Evolutionary conservation across 2,113 vertebrate species (phyloP).

Genomic region (Vireo altiloquus): DNA sequence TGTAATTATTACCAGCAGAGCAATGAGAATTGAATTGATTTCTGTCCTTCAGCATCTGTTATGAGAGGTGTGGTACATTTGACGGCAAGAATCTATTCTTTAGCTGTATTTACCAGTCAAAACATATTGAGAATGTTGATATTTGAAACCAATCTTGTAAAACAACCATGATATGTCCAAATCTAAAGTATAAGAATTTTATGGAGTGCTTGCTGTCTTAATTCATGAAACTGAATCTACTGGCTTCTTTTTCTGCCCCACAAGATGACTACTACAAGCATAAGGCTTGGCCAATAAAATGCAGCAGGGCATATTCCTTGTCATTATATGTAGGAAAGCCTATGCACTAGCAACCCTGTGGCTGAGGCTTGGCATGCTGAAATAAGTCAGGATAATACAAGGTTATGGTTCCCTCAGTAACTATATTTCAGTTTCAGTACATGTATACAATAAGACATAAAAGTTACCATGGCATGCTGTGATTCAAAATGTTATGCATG

Average conservation of each 20-base stretch:
- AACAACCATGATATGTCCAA: neutral
- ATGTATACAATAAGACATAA: neutral
- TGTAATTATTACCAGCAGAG: neutral
- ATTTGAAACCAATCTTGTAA: neutral
- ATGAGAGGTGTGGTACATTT: neutral
- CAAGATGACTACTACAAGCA: neutral
- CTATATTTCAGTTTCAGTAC: neutral
- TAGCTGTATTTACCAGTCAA: neutral
- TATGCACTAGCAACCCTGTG: neutral
- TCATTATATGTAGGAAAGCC: neutral
- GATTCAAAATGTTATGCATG: neutral
- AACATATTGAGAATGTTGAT: neutral
- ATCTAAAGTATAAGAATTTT: neutral
- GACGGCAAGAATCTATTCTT: neutral
- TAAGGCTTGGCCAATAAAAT: neutral
- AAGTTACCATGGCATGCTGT: neutral
- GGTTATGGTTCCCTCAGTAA: constrained; percentile 16
- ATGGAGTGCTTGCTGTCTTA: neutral
- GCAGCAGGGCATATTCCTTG: neutral
- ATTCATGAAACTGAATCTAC: neutral
- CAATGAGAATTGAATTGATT: neutral
- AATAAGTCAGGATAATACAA: constrained; percentile 24
- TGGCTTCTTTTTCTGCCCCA: neutral
- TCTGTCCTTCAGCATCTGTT: neutral
- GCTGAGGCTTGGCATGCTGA: neutral